A percentile compares a stretch with the other conserved stretches of the same genome.
These are phyloP conservation scores for Trachelus tabidus DNA, from an alignment of 2,888 invertebrate genomes.

Conservation along the genomic window DNA sequence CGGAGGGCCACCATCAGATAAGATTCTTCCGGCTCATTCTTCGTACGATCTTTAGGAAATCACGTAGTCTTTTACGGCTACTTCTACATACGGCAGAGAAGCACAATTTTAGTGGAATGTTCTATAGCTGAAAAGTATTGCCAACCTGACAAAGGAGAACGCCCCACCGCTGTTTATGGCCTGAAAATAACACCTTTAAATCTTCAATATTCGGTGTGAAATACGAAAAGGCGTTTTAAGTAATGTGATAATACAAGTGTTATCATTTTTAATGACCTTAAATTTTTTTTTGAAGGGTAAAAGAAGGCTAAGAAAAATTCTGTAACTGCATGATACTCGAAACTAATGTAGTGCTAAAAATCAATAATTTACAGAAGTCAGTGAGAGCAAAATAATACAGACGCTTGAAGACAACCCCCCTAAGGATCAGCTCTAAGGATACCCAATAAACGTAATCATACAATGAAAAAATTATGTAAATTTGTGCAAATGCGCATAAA, in stretches of 20 bases:
- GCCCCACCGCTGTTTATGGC: neutral
- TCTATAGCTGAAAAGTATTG: neutral
- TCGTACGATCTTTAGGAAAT: neutral
- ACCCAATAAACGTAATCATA: too few species aligned
- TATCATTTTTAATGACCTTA: neutral
- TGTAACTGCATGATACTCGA: neutral
- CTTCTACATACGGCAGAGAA: neutral
- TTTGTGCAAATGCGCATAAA: too few species aligned
- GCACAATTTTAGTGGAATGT: neutral
- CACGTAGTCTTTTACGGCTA: neutral
- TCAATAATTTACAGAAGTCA: too few species aligned
- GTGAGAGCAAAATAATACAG: too few species aligned
- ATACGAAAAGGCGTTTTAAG: neutral
- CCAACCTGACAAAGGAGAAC: neutral
- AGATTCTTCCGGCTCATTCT: neutral
- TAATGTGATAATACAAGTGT: neutral
- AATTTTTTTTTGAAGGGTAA: neutral
- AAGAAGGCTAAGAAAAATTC: neutral
- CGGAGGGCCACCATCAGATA: neutral
- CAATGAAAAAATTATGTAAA: too few species aligned
- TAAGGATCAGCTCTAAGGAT: too few species aligned
- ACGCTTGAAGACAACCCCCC: too few species aligned
- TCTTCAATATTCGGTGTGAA: neutral
- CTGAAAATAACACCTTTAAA: neutral
- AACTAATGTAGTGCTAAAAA: neutral